Conservation (phyloP, 1,140 invertebrate species). For the Sminthurides bifidus region DNA sequence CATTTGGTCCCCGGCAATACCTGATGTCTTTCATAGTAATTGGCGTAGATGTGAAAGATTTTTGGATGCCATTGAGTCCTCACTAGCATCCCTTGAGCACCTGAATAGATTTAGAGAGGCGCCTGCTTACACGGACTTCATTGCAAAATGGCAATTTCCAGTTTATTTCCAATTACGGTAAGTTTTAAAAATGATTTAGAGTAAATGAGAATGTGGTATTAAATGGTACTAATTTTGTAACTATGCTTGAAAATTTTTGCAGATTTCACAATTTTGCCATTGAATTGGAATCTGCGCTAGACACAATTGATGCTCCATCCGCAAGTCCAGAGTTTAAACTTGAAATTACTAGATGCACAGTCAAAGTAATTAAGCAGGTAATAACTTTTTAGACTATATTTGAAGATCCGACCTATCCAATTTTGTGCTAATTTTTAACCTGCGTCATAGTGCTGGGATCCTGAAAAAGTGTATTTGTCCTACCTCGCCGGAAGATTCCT, state of each 20-base stretch:
- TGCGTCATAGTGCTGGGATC: conserved; percentile 29
- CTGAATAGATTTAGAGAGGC: conserved; percentile 23
- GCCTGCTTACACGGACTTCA: conserved; percentile 46
- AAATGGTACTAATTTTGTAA: not conserved
- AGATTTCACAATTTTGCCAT: conserved; percentile 28
- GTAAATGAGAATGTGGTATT: not conserved
- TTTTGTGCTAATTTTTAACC: not conserved
- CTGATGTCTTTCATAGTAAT: conserved; percentile 28
- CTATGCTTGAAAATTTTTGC: not conserved
- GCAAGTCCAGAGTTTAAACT: conserved; percentile 27
- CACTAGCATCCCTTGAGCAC: conserved; percentile 40
- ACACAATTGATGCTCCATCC: conserved; percentile 10
- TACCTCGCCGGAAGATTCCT: conserved; percentile 26
- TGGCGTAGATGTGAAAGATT: conserved; percentile 44
- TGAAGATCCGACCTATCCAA: too few relatives aligned
- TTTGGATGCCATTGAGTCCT: conserved; percentile 57
- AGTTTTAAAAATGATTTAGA: not conserved
- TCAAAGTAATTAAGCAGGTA: conserved; percentile 30
- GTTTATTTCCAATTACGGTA: conserved; percentile 86
- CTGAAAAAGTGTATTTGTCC: conserved; percentile 25
- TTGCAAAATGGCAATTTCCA: conserved; percentile 80
- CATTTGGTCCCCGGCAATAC: conserved; percentile 30
- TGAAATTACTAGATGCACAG: conserved; percentile 20
- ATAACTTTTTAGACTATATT: not conserved
- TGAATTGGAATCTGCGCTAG: conserved; percentile 28